A percentile compares a stretch with the other conserved stretches of the same genome.
Conservation (phyloP, 1,140 invertebrate species). For the Neomicropteryx cornuta region DNA sequence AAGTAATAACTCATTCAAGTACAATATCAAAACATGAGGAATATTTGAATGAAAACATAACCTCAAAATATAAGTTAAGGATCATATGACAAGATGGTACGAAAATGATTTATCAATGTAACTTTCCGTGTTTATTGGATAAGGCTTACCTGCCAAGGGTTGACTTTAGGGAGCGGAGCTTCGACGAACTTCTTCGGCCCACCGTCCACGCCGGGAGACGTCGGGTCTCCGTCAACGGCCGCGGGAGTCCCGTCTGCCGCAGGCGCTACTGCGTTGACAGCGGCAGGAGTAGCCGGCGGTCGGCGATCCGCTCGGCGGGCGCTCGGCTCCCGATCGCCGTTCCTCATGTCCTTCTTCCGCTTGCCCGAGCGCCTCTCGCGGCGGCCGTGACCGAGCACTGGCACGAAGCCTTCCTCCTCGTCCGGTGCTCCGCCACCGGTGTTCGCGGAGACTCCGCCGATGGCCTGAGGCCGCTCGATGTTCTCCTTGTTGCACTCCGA, state of each 20-base stretch:
- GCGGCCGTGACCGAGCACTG: slow-evolving; percentile 31
- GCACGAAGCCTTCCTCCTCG: slow-evolving; percentile 38
- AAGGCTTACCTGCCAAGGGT: slow-evolving; percentile 43
- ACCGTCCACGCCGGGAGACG: slow-evolving; percentile 17
- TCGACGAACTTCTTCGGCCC: slow-evolving; percentile 46
- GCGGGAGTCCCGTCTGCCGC: slow-evolving; percentile 5
- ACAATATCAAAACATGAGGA: no score
- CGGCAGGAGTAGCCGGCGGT: slow-evolving; percentile 22
- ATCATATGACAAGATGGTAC: no score
- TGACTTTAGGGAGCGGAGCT: slow-evolving; percentile 47
- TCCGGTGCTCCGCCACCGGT: slow-evolving; percentile 25
- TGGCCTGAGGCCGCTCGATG: slow-evolving; percentile 21
- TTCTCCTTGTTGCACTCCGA: slow-evolving; percentile 36
- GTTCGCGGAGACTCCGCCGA: slow-evolving; percentile 24
- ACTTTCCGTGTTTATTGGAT: not conserved
- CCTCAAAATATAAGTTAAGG: no score
- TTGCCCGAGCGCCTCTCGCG: slow-evolving; percentile 22
- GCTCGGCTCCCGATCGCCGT: slow-evolving; percentile 17
- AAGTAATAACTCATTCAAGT: not conserved
- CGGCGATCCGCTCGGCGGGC: slow-evolving; percentile 26
- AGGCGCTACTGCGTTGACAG: slow-evolving; percentile 16
- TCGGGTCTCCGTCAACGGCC: slow-evolving; percentile 21
- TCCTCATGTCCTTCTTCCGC: slow-evolving; percentile 19
- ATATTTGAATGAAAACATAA: no score
- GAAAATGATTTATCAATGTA: no score